phyloP scores from a whole-genome alignment of 2,888 invertebrate species.

The Melanchra persicariae region DNA sequence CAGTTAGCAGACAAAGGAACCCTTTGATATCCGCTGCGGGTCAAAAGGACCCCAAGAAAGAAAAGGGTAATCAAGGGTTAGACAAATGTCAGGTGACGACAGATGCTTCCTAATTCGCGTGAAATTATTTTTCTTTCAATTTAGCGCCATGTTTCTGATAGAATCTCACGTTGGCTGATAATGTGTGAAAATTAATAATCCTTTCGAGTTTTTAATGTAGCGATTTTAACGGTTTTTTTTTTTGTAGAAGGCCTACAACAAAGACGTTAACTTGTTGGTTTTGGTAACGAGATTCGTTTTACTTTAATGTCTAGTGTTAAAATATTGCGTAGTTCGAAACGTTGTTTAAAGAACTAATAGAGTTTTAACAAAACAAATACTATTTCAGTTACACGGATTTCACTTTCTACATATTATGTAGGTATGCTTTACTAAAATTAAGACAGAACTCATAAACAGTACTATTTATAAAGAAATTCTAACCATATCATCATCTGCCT shows the following conservation, averaged over 20 bases:
- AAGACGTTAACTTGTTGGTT: no score
- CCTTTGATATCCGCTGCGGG: slow-evolving; percentile 83
- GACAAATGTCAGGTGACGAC: slow-evolving; percentile 85
- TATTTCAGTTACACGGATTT: no score
- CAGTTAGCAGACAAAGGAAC: slow-evolving; percentile 84
- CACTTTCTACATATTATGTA: no score
- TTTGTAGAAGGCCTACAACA: background rate
- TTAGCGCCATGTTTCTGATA: slow-evolving; percentile 74
- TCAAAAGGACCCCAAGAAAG: slow-evolving; percentile 77
- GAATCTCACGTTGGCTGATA: slow-evolving; percentile 84
- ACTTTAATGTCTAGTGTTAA: background rate
- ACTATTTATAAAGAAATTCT: no score
- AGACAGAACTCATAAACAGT: background rate
- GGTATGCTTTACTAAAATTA: no score
- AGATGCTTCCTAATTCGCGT: slow-evolving; percentile 88
- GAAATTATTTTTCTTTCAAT: slow-evolving; percentile 85
- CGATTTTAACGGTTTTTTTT: slow-evolving; percentile 21
- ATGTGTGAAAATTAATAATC: slow-evolving; percentile 87
- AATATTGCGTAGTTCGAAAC: background rate
- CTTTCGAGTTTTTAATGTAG: slow-evolving; percentile 15
- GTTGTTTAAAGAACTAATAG: no score
- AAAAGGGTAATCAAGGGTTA: slow-evolving; percentile 84
- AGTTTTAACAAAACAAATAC: no score
- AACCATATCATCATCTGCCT: no score
- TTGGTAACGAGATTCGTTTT: no score